Evolutionary conservation across 2,113 vertebrate genomes (phyloP).

Genomic region (Psophia crepitans): DNA sequence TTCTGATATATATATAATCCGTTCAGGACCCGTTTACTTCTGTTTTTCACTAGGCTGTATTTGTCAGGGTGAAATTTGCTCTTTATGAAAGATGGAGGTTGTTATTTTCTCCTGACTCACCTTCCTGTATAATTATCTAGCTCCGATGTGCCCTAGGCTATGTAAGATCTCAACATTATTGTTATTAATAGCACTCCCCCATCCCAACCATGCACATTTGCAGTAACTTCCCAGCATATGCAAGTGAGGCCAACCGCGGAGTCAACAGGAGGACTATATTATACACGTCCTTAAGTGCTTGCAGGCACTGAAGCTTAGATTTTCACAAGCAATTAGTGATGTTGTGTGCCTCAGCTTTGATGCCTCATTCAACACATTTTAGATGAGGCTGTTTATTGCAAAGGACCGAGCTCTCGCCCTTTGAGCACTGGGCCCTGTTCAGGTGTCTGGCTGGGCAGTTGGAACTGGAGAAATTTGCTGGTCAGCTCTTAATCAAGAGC

Average conservation of each 20-base stretch:
- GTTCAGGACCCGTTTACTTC: neutral
- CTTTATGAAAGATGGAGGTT: neutral
- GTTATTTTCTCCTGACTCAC: neutral
- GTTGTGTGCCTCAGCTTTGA: neutral
- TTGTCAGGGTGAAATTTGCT: neutral
- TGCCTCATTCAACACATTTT: neutral
- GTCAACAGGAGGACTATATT: neutral
- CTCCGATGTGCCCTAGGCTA: neutral
- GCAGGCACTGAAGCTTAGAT: neutral
- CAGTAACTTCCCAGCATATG: neutral
- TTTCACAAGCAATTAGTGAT: slow-evolving; percentile 22
- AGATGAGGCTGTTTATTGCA: neutral
- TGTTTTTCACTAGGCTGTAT: neutral
- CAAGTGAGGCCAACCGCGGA: neutral
- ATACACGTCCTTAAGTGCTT: neutral
- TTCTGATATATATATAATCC: neutral
- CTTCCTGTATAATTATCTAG: neutral
- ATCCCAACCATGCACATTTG: neutral
- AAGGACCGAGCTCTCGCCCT: neutral
- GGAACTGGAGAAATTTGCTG: neutral
- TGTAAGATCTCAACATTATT: neutral
- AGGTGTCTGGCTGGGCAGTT: neutral
- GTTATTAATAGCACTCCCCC: neutral
- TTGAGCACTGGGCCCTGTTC: neutral
- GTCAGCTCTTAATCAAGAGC: neutral